Evolutionary conservation across 2,113 vertebrate species (phyloP), one percentile per base, ranked within the genome.

Genomic region (Lasiurus borealis): DNA sequence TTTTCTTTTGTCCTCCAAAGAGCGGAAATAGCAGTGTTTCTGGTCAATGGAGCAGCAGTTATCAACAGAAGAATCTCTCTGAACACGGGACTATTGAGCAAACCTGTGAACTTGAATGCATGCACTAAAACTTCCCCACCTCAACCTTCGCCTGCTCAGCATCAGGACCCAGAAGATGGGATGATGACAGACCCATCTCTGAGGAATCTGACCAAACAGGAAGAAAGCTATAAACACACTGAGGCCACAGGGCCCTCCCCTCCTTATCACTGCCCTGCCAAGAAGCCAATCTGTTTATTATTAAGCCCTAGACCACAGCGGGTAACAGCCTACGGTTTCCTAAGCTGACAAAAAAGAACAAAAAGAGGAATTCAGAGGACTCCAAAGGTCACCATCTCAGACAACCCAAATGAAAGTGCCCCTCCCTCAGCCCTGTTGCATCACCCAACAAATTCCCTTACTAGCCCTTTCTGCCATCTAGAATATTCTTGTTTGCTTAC

Each of bases 91-190:
- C 16, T 1, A 52, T 27, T 31, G 59, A 83, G 31, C 40, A 29
- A 62, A 66, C 34, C 15, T 64, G 48, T 44, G 64, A 54, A 64
- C 1, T 0, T 21, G 31, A 84, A 66, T 3, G 16, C n/a, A 25
- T 29, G 62, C 83, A 25, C 13, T 77, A 31, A 91, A 77, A 72
- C 54, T n/a, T 62, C 27, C 50, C 31, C 72, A 62, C 75, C 40
- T 12, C 52, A 46, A 6, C 23, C 27, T 25, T 68, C 1, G 0
- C 0, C 54, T 25, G 29, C 54, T 29, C 25, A 13, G 16, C 50
- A 29, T 50, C 11, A 27, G 34, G 62, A 34, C 34, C 64, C 21
- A 34, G 40, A 57, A 72, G 86, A 54, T 31, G 29, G 21, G 21
- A 4, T 21, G 14, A 2, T 10, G 57, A 3, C 44, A 36, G 31